Evolutionary conservation across 2,888 invertebrate genomes (phyloP).

Genomic region (Brenthis hecate): DNA sequence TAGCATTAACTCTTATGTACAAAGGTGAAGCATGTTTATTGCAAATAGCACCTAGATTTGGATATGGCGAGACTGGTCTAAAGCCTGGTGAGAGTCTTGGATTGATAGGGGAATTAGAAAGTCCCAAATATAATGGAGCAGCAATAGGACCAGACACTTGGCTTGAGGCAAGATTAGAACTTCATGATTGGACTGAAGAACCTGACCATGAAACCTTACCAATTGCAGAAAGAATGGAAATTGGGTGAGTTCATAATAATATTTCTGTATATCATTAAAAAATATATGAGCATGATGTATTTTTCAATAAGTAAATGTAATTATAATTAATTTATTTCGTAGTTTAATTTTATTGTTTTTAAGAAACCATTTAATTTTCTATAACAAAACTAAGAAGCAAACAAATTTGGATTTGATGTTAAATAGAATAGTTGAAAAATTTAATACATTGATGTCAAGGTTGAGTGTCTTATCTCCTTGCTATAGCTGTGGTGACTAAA

Average conservation of each 20-base stretch:
- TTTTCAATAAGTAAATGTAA: background rate
- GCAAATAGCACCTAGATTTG: slow-evolving; percentile 89
- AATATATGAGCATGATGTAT: background rate
- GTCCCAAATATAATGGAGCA: slow-evolving; percentile 69
- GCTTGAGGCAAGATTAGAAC: slow-evolving; percentile 87
- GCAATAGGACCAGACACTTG: slow-evolving; percentile 85
- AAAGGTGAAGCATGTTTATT: slow-evolving; percentile 89
- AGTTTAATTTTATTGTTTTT: too few relatives aligned
- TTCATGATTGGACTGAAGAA: slow-evolving; percentile 86
- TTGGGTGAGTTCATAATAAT: slow-evolving; percentile 83
- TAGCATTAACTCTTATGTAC: slow-evolving; percentile 93
- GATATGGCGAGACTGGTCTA: slow-evolving; percentile 89
- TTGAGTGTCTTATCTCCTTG: slow-evolving; percentile 42
- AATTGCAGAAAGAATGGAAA: slow-evolving; percentile 86
- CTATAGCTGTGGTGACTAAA: slow-evolving; percentile 4
- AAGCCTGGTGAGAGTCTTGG: slow-evolving; percentile 74
- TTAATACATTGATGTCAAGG: slow-evolving; percentile 41
- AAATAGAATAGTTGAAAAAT: slow-evolving; percentile 21
- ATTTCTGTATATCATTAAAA: background rate
- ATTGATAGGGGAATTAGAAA: slow-evolving; percentile 60
- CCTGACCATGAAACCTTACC: slow-evolving; percentile 86
- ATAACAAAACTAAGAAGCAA: slow-evolving; percentile 1
- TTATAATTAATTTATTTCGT: too few relatives aligned
- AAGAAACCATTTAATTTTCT: background rate
- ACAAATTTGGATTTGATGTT: background rate